phyloP scores from a whole-genome alignment of 2,888 invertebrate species.

The Trachelus tabidus region DNA sequence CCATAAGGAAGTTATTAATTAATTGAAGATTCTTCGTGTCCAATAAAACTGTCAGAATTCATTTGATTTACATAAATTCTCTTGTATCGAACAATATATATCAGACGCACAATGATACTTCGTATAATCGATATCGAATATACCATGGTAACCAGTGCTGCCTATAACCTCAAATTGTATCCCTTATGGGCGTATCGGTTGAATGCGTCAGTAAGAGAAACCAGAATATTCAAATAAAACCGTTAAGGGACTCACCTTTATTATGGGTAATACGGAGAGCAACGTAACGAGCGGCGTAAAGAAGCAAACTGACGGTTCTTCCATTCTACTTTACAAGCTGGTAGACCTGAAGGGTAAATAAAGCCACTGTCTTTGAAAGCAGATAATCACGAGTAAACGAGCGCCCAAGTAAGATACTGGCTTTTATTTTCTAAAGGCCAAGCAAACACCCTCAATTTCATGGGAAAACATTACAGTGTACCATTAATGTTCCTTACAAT shows the following conservation, averaged over 20 bases:
- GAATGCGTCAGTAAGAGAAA: not conserved
- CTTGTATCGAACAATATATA: not conserved
- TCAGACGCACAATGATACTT: not conserved
- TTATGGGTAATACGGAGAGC: conserved; percentile 86
- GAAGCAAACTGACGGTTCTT: conserved; percentile 90
- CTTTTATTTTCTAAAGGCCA: not conserved
- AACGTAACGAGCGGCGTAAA: conserved; percentile 95
- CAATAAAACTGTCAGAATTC: not conserved
- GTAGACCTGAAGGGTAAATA: conserved; percentile 86
- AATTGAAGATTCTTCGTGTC: not conserved
- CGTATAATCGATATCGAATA: not conserved
- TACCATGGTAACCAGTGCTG: not conserved
- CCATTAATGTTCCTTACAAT: no score
- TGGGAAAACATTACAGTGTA: not conserved
- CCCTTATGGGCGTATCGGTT: not conserved
- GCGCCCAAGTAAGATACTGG: not conserved
- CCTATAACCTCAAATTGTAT: not conserved
- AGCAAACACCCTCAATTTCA: not conserved
- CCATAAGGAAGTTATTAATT: not conserved
- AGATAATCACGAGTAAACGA: not conserved
- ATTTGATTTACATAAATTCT: not conserved
- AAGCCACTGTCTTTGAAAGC: not conserved
- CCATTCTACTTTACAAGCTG: conserved; percentile 87
- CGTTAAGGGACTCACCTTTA: conserved; percentile 25
- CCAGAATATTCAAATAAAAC: not conserved